Conservation (phyloP, 2,888 invertebrate species). For the Aproaerema taeniolella region DNA sequence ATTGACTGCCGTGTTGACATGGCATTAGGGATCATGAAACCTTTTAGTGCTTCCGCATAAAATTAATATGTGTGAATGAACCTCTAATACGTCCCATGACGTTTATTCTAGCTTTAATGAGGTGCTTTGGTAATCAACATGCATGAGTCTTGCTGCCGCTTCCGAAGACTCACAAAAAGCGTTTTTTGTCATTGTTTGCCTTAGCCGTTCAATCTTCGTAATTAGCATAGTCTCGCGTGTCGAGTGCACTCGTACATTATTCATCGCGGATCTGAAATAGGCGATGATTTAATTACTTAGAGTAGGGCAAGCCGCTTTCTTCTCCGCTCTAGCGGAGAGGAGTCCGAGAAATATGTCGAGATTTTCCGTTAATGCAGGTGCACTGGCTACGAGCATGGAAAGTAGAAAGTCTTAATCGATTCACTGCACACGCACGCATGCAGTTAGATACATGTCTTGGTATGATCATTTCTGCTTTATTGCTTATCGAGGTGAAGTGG, state of each 20-base stretch:
- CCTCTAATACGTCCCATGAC: too few relatives aligned
- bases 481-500: slow-evolving; percentile 33
- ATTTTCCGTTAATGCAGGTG: slow-evolving; percentile 67
- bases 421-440: slow-evolving; percentile 72
- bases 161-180: too few relatives aligned
- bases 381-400: slow-evolving; percentile 60
- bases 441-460: slow-evolving; percentile 38
- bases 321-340: slow-evolving; percentile 64
- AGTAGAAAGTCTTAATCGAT: slow-evolving; percentile 73
- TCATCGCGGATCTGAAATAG: slow-evolving; percentile 4
- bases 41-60: slow-evolving; percentile 3
- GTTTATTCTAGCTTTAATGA: too few relatives aligned
- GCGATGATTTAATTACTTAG: slow-evolving; percentile 36
- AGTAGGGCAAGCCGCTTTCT: slow-evolving; percentile 56
- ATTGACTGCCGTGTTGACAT: slow-evolving; percentile 7
- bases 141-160: too few relatives aligned
- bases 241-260: slow-evolving; percentile 2
- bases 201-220: too few relatives aligned
- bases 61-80: slow-evolving; percentile 4
- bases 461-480: slow-evolving; percentile 45
- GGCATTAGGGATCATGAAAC: slow-evolving; percentile 2
- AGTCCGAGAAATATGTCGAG: slow-evolving; percentile 64
- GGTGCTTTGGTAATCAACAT: too few relatives aligned
- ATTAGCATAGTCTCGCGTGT: too few relatives aligned
- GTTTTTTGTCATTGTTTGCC: too few relatives aligned